Percentiles rank a stretch among this genome's conserved stretches.
These are phyloP conservation scores for Hanleya hanleyi DNA, from an alignment of 2,888 invertebrate species.

Conservation along the genomic window DNA sequence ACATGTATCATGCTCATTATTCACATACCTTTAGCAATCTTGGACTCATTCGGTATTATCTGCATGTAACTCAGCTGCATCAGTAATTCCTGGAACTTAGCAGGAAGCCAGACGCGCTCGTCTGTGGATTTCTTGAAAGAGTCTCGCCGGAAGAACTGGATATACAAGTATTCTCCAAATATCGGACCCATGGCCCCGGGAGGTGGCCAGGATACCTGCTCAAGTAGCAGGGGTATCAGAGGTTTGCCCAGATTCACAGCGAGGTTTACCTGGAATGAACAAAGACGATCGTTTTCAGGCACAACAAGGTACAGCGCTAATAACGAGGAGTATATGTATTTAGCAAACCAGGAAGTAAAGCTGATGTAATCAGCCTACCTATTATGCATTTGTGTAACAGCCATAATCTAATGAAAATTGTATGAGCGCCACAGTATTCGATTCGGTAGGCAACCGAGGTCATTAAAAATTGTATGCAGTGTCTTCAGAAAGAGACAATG, in stretches of 20 bases:
- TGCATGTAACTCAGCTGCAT: slow-evolving; percentile 65
- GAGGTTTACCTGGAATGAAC: slow-evolving; percentile 66
- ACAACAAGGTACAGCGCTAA: too few species aligned
- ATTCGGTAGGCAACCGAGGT: too few species aligned
- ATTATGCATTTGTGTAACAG: too few species aligned
- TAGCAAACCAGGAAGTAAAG: too few species aligned
- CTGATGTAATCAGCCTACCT: too few species aligned
- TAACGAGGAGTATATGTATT: too few species aligned
- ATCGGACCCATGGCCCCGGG: slow-evolving; percentile 71
- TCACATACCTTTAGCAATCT: slow-evolving; percentile 47
- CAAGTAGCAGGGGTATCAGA: slow-evolving; percentile 69
- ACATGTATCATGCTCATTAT: too few species aligned
- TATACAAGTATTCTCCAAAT: slow-evolving; percentile 69
- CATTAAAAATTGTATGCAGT: too few species aligned
- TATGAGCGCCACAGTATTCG: too few species aligned
- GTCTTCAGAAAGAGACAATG: too few species aligned
- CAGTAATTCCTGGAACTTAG: slow-evolving; percentile 67
- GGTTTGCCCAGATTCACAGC: slow-evolving; percentile 65
- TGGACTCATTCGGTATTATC: slow-evolving; percentile 51
- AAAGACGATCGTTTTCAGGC: too few species aligned
- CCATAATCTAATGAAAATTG: too few species aligned
- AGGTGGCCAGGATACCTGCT: slow-evolving; percentile 70
- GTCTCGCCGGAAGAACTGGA: slow-evolving; percentile 59
- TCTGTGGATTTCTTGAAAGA: slow-evolving; percentile 50
- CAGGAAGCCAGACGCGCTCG: slow-evolving; percentile 63